These are phyloP conservation scores for Microtus ochrogaster DNA, from an alignment of 2,113 vertebrate genomes.

Conservation along the genomic window DNA sequence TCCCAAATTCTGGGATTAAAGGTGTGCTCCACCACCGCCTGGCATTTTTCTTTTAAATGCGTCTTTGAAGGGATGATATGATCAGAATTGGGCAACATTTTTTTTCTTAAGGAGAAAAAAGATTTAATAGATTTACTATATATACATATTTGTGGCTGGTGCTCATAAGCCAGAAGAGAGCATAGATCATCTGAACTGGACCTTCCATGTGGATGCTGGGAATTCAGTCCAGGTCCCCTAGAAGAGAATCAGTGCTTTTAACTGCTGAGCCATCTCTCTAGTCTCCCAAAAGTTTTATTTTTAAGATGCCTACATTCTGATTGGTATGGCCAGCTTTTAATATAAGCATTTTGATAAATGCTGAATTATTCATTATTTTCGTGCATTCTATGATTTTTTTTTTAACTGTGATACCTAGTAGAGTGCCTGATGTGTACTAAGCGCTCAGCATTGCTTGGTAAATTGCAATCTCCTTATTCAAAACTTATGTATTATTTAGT, in stretches of 20 bases:
- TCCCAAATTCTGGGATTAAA: no score
- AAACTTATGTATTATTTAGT: neutral
- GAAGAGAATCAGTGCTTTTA: neutral
- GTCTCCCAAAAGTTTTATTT: constrained; percentile 44
- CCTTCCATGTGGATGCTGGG: neutral
- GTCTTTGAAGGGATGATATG: constrained; percentile 65
- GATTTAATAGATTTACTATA: neutral
- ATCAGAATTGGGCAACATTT: constrained; percentile 57
- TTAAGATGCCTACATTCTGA: constrained; percentile 44
- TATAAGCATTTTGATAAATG: constrained; percentile 51
- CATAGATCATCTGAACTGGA: neutral
- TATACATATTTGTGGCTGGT: neutral
- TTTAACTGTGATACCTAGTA: neutral
- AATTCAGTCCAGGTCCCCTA: neutral
- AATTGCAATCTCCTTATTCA: constrained; percentile 21
- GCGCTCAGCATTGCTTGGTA: neutral
- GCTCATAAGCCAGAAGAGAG: neutral
- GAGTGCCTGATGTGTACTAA: neutral
- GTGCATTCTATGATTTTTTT: neutral
- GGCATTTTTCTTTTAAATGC: constrained; percentile 49
- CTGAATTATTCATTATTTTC: neutral
- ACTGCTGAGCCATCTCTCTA: neutral
- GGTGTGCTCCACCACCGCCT: no score
- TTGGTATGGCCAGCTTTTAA: constrained; percentile 54
- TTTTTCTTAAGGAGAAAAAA: neutral